These are phyloP conservation scores for Fregata magnificens DNA, from an alignment of 2,113 vertebrate genomes.

Conservation along the genomic window DNA sequence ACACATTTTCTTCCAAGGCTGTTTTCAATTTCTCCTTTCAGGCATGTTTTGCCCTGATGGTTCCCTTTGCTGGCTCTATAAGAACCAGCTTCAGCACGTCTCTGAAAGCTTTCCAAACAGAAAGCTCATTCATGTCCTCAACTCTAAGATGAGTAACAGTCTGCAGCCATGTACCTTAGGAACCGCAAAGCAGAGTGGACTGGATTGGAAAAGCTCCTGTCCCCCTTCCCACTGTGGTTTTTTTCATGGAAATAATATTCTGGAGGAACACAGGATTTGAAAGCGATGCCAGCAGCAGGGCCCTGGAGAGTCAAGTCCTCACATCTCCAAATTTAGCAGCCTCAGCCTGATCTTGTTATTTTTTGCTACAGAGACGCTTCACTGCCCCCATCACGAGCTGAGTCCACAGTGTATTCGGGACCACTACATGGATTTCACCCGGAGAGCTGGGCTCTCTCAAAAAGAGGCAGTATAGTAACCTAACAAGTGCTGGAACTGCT, in stretches of 20 bases:
- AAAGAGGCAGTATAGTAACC: background rate
- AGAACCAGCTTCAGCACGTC: constrained; percentile 18
- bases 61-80: constrained; percentile 4
- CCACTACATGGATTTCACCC: background rate
- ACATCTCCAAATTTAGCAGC: background rate
- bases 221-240: background rate
- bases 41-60: constrained; percentile 20
- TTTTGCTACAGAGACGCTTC: background rate
- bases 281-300: background rate
- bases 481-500: background rate
- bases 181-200: background rate
- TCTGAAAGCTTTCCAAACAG: constrained; percentile 46
- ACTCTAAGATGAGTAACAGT: background rate
- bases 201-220: background rate
- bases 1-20: constrained; percentile 42
- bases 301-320: background rate
- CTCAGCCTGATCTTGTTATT: background rate
- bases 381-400: background rate
- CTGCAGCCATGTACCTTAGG: constrained; percentile 5
- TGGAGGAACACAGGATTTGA: background rate
- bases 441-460: background rate
- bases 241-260: background rate
- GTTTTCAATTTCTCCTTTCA: constrained; percentile 58
- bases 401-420: background rate
- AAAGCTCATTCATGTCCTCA: constrained; percentile 21